These are phyloP conservation scores for Gephyroberyx darwinii DNA, from an alignment of 2,797 vertebrate genomes.

Conservation along the genomic window DNA sequence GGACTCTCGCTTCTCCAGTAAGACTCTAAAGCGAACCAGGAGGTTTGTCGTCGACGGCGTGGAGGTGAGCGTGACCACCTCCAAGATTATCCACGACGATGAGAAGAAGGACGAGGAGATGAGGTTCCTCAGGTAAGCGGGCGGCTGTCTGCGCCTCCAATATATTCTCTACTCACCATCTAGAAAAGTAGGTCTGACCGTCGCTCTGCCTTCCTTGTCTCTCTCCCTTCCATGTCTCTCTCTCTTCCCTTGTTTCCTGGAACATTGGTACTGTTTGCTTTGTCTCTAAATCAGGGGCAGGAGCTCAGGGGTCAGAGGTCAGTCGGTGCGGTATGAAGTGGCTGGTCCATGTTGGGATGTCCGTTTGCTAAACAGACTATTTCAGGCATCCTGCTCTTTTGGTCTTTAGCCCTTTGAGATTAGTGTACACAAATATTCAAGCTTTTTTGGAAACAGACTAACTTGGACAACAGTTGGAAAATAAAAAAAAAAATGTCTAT, in stretches of 20 bases:
- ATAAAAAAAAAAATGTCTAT: constrained; percentile 1
- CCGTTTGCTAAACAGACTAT: constrained; percentile 38
- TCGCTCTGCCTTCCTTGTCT: not conserved
- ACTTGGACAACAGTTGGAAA: constrained; percentile 5
- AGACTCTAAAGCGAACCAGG: constrained; percentile 93
- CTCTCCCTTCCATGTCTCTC: not conserved
- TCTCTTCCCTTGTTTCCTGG: not conserved
- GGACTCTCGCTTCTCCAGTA: constrained; percentile 85
- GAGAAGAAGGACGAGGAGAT: constrained; percentile 99
- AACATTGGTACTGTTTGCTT: not conserved
- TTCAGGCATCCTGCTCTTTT: constrained; percentile 40
- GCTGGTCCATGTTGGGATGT: constrained; percentile 30
- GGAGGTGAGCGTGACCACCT: constrained; percentile 96
- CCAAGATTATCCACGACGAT: constrained; percentile 95
- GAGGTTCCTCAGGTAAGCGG: constrained; percentile 91
- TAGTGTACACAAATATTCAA: constrained; percentile 26
- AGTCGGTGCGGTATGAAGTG: not conserved
- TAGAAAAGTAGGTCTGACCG: not conserved
- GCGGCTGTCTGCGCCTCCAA: not conserved
- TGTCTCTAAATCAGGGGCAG: not conserved
- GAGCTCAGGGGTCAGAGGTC: not conserved
- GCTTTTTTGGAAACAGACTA: constrained; percentile 37
- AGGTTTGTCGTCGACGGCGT: constrained; percentile 93
- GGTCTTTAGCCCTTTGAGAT: constrained; percentile 19
- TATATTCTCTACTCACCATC: too few relatives aligned